Conservation (phyloP, 2,797 vertebrate genomes). For the Hippoglossus hippoglossus region DNA sequence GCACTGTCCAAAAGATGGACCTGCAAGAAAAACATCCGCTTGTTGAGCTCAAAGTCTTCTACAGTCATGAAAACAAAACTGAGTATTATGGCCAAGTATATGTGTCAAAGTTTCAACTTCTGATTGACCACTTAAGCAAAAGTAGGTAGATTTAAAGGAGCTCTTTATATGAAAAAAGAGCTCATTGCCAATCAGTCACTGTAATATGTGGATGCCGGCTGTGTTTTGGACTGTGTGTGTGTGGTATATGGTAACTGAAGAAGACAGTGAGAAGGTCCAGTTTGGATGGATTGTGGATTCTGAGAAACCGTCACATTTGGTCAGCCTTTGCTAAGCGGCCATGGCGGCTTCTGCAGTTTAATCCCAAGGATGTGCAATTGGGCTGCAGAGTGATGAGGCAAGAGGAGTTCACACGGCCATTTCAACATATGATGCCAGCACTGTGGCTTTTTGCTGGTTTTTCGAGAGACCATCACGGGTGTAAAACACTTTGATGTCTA, state of each 20-base stretch:
- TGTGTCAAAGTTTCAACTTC: constrained; percentile 44
- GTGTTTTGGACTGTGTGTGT: constrained; percentile 61
- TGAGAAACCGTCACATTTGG: constrained; percentile 54
- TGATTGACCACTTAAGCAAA: constrained; percentile 47
- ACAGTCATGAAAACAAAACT: constrained; percentile 11
- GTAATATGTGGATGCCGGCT: constrained; percentile 49
- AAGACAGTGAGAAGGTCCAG: constrained; percentile 42
- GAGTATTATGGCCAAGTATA: constrained; percentile 2
- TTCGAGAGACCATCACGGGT: constrained; percentile 56
- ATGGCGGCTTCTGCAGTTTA: constrained; percentile 48
- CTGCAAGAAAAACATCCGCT: constrained; percentile 39
- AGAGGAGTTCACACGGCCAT: constrained; percentile 55
- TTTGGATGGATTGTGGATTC: constrained; percentile 59
- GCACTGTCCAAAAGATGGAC: constrained; percentile 31
- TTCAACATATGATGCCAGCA: constrained; percentile 62
- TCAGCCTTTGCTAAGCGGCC: constrained; percentile 49
- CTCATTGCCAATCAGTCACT: constrained; percentile 56
- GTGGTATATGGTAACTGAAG: constrained; percentile 65
- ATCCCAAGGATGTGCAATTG: constrained; percentile 66
- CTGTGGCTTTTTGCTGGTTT: constrained; percentile 67
- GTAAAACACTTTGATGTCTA: constrained; percentile 53
- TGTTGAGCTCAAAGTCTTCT: constrained; percentile 4
- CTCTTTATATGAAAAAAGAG: constrained; percentile 51
- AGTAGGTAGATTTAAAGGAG: constrained; percentile 62
- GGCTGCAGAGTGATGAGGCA: constrained; percentile 50